Base-by-base conservation (phyloP, 2,888 invertebrate species). In the Dryomyza anilis region DNA sequence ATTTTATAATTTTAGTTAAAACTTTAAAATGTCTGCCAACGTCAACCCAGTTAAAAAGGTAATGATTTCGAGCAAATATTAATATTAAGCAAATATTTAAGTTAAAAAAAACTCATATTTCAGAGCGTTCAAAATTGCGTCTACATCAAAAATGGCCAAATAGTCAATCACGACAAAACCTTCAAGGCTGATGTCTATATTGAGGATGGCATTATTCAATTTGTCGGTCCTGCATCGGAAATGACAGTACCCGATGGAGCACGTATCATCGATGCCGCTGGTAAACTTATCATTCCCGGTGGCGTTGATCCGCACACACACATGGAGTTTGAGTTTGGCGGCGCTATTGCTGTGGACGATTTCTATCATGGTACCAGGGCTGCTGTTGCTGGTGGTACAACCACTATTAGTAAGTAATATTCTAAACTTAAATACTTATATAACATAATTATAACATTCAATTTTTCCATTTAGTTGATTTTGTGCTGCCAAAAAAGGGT, bases 271-370 rank as follows among this genome's bases (percentile, higher is more conserved):
- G 98, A 99, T 82, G 98, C 98, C 1, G 87, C 91, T 29, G 96
- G 96, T 65, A 94, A 91, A 84, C 89, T 94, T 75, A 89, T 98
- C 73, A 89, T 98, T 82, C 98, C 98, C 29, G 96, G 97, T 64
- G 97, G 97, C 33, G 93, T 98, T 76, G 98, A 98, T 85, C 95
- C 98, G 3, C 97, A 99, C 84, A 98, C 98, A 25, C 98, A 98
- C 85, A 90, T 81, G 83, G 96, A 98, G 84, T 86, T 96, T 71
- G 95, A 97, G 74, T 93, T 96, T 84, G 95, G 95, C 91, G 96
- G 95, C 8, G 89, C 92, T 1, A 89, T 86, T 74, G 87, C 94
- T 2, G 91, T 92, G 6, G 99, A 99, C 84, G 98, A 98, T 85
- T 99, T 98, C 86, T 98, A 98, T 82, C 90, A 91, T 80, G 99